Conservation (phyloP, 1,140 invertebrate species). For the Plodia interpunctella region DNA sequence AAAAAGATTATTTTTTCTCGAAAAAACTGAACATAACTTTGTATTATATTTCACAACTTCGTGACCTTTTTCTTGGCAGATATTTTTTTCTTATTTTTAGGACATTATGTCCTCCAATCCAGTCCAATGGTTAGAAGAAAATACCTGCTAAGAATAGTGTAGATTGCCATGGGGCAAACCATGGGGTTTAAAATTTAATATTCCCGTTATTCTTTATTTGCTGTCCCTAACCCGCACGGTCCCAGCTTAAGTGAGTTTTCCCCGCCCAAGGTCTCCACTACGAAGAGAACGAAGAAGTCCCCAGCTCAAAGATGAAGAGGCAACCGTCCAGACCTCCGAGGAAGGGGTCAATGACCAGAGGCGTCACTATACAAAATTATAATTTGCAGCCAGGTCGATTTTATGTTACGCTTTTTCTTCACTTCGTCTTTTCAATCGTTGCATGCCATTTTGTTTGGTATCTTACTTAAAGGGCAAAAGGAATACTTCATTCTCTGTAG, state of each 20-base stretch:
- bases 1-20: background rate
- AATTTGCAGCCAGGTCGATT: slow-evolving; percentile 58
- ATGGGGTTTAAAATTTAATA: too few relatives aligned
- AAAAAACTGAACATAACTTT: background rate
- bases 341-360: slow-evolving; percentile 84
- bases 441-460: background rate
- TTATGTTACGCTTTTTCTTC: slow-evolving; percentile 25
- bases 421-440: background rate
- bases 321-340: slow-evolving; percentile 84
- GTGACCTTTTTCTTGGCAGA: background rate
- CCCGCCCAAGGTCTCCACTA: slow-evolving; percentile 85
- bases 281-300: slow-evolving; percentile 79
- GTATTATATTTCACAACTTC: too few relatives aligned
- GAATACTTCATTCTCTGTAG: too few relatives aligned
- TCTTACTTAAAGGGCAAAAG: too few relatives aligned
- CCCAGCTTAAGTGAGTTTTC: slow-evolving; percentile 3
- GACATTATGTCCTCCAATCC: background rate
- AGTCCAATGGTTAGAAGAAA: too few relatives aligned
- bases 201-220: background rate
- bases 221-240: slow-evolving; percentile 6
- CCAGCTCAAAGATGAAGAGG: slow-evolving; percentile 71
- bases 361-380: slow-evolving; percentile 66
- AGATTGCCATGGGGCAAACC: too few relatives aligned
- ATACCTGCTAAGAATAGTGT: too few relatives aligned
- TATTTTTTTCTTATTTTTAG: background rate